Conservation (phyloP, 2,888 invertebrate species). For the Acleris emargana region DNA sequence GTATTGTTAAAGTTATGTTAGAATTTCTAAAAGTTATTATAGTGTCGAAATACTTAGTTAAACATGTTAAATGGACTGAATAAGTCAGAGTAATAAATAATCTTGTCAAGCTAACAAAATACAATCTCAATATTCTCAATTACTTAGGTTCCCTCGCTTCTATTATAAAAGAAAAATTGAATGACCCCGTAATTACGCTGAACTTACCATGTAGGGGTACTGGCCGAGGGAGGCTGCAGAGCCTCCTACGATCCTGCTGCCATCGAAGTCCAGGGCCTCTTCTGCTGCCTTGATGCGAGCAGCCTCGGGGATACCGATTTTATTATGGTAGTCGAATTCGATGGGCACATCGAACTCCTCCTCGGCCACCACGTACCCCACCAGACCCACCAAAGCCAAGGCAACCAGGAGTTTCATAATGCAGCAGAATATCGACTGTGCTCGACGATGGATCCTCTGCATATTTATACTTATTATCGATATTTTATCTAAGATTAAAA, state of each 20-base stretch:
- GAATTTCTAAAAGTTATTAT: too few species aligned
- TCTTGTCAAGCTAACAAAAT: too few species aligned
- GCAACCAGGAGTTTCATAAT: slow-evolving; percentile 29
- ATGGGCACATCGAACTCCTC: slow-evolving; percentile 41
- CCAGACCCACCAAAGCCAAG: slow-evolving; percentile 31
- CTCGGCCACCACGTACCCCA: slow-evolving; percentile 29
- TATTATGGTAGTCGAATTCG: slow-evolving; percentile 32
- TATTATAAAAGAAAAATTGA: too few species aligned
- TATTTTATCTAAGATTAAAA: not conserved
- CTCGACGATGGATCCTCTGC: not conserved
- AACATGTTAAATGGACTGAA: too few species aligned
- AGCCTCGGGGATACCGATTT: slow-evolving; percentile 36
- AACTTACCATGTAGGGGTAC: slow-evolving; percentile 14
- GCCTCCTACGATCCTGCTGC: slow-evolving; percentile 38
- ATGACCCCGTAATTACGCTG: too few species aligned
- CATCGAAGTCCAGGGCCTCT: slow-evolving; percentile 32
- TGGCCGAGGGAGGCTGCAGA: slow-evolving; percentile 15
- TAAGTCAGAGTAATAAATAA: too few species aligned
- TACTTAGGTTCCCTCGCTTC: too few species aligned
- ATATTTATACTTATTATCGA: not conserved
- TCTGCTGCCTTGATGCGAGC: slow-evolving; percentile 37
- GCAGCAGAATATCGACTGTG: slow-evolving; percentile 4
- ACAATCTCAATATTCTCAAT: too few species aligned
- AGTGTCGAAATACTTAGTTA: too few species aligned
- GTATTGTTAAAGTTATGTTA: too few species aligned